Evolutionary conservation across 1,140 invertebrate genomes (phyloP).

Genomic region (Saccostrea glomerata): DNA sequence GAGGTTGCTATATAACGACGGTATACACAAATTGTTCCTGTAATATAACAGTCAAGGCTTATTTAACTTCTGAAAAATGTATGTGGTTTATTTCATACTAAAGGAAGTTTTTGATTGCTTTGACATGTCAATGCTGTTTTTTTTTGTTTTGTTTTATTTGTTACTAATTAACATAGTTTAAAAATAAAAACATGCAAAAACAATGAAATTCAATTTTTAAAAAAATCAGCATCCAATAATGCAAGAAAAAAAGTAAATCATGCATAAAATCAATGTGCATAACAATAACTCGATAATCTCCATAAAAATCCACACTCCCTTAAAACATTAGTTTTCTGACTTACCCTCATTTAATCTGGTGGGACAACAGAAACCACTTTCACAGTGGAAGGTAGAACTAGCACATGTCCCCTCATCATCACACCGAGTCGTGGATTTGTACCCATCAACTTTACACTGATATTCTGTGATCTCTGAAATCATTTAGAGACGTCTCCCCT

Average conservation of each 20-base stretch:
- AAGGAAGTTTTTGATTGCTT: too few relatives aligned
- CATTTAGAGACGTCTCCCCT: background rate
- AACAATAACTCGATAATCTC: background rate
- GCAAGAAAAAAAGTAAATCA: background rate
- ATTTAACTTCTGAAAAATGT: background rate
- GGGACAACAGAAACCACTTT: slow-evolving; percentile 21
- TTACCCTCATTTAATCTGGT: slow-evolving; percentile 23
- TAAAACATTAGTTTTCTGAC: background rate
- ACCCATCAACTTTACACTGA: slow-evolving; percentile 26
- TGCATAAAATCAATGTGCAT: background rate
- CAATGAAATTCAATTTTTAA: background rate
- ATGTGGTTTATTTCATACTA: background rate
- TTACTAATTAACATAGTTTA: background rate
- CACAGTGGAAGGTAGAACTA: background rate
- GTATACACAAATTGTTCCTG: slow-evolving; percentile 24
- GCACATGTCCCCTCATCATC: background rate
- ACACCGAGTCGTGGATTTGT: background rate
- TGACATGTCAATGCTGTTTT: background rate
- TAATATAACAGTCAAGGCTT: background rate
- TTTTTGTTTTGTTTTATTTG: background rate
- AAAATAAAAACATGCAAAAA: background rate
- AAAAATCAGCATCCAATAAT: background rate
- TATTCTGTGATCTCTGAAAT: background rate
- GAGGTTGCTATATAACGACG: slow-evolving; percentile 26
- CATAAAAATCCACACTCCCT: background rate